phyloP scores from a whole-genome alignment of 2,888 invertebrate genomes.

The Drosophila nigritarsus region DNA sequence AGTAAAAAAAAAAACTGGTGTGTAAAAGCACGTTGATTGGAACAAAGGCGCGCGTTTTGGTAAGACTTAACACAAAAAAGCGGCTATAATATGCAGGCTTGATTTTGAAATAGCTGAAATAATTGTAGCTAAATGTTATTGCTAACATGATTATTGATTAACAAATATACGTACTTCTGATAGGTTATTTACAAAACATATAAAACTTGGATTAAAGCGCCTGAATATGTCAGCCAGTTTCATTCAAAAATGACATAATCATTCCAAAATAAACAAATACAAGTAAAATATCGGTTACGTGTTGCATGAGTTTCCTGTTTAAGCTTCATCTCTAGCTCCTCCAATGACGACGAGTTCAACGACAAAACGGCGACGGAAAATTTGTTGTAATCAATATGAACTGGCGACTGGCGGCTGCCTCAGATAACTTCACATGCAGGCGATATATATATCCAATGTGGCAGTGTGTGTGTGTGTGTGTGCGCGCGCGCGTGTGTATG shows the following conservation, averaged over 20 bases:
- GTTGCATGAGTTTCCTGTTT: slow-evolving; percentile 40
- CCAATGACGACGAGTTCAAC: slow-evolving; percentile 39
- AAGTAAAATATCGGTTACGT: slow-evolving; percentile 46
- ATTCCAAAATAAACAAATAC: slow-evolving; percentile 7
- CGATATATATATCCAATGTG: slow-evolving; percentile 40
- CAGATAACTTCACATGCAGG: slow-evolving; percentile 68
- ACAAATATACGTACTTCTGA: not conserved
- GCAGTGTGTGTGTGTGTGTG: slow-evolving; percentile 29
- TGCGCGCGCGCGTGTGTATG: slow-evolving; percentile 27
- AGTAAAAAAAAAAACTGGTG: not conserved
- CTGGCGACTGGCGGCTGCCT: slow-evolving; percentile 76
- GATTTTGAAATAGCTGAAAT: not conserved
- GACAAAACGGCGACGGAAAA: slow-evolving; percentile 78
- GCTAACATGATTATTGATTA: not conserved
- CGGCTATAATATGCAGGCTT: not conserved
- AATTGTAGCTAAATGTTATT: not conserved
- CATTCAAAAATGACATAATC: slow-evolving; percentile 25
- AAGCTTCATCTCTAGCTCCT: slow-evolving; percentile 36
- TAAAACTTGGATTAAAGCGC: slow-evolving; percentile 4
- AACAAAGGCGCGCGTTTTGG: slow-evolving; percentile 10
- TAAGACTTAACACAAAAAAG: not conserved
- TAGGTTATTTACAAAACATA: not conserved
- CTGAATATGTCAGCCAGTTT: slow-evolving; percentile 4
- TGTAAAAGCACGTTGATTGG: slow-evolving; percentile 3
- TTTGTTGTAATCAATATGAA: slow-evolving; percentile 80